Conservation (phyloP, 2,888 invertebrate genomes). For the Ectobius pallidus region DNA sequence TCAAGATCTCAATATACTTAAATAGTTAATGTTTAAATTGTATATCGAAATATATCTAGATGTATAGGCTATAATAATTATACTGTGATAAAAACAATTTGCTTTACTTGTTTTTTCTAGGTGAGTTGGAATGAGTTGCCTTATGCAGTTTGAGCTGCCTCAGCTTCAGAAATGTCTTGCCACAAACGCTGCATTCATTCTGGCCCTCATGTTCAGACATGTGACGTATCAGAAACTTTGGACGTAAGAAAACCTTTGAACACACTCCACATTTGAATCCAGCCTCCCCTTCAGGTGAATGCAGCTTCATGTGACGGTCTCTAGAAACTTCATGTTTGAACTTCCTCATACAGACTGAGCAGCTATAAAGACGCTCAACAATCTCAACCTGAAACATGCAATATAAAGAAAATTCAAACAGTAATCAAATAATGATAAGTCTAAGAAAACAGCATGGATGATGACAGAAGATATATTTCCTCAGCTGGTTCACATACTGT, state of each 20-base stretch:
- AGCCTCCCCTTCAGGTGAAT: slow-evolving; percentile 25
- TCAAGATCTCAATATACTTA: too few species aligned
- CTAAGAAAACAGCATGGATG: too few species aligned
- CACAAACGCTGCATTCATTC: slow-evolving; percentile 24
- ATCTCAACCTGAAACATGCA: slow-evolving; percentile 14
- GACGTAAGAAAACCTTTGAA: slow-evolving; percentile 34
- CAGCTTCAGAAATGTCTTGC: slow-evolving; percentile 20
- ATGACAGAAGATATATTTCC: too few species aligned
- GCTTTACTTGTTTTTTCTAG: slow-evolving; percentile 28
- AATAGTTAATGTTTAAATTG: too few species aligned
- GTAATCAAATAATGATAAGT: neutral
- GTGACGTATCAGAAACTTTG: slow-evolving; percentile 37
- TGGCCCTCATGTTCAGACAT: slow-evolving; percentile 18
- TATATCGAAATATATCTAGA: too few species aligned
- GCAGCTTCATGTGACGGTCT: slow-evolving; percentile 38
- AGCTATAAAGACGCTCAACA: slow-evolving; percentile 23
- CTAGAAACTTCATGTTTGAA: slow-evolving; percentile 32
- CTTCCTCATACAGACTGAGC: slow-evolving; percentile 32
- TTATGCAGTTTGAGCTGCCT: slow-evolving; percentile 33
- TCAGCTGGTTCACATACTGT: too few species aligned
- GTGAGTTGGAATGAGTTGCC: slow-evolving; percentile 19
- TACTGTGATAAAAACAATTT: too few species aligned
- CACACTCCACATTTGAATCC: slow-evolving; percentile 35
- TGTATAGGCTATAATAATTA: too few species aligned
- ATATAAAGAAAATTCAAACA: neutral